Evolutionary conservation across 2,797 vertebrate species (phyloP), one percentile per base, ranked within the genome.

Genomic region (Acrossocheilus fasciatus): DNA sequence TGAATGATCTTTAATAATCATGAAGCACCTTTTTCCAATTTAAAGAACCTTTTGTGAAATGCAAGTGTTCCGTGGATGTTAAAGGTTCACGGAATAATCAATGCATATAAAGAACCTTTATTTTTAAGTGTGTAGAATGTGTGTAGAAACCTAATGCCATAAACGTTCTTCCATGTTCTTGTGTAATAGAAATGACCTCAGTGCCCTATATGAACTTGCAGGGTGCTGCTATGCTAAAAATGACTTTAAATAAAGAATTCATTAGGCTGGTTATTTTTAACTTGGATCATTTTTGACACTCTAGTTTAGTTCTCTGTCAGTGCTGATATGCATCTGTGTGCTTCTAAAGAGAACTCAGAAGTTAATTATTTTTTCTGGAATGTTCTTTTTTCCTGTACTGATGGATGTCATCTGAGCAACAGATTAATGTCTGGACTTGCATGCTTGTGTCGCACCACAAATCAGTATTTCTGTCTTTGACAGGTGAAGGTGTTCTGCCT

Each of bases 351-450:
- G 79, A 73, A 86, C 69, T 88, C 80, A 39, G 86, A 82, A 89
- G 92, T 91, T 94, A 94, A 95, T 95, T 92, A 93, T 95, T 95
- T 95, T 43, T 93, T 83, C 89, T 94, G 93, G 93, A 95, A 95
- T 94, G 93, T 90, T 92, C 88, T 81, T 77, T 64, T 52, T 91
- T 80, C 88, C 89, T 92, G 87, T 91, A 93, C 89, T 92, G 91
- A 89, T 89, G 93, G 93, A 93, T 92, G 86, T 90, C 90, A 90
- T 92, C 86, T 86, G 87, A 92, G 91, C 62, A 87, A 85, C 90
- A 92, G 90, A 90, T 90, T 93, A 93, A 92, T 92, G 94, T 94
- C 92, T 93, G 90, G 73, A 66, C 87, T 66, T 89, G 85, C 43
- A 14, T 85, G 74, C 91, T 41, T 91, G 45, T 89, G 79, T 54